Evolutionary conservation across 2,797 vertebrate species (phyloP).

Genomic region (Synanceia verrucosa): DNA sequence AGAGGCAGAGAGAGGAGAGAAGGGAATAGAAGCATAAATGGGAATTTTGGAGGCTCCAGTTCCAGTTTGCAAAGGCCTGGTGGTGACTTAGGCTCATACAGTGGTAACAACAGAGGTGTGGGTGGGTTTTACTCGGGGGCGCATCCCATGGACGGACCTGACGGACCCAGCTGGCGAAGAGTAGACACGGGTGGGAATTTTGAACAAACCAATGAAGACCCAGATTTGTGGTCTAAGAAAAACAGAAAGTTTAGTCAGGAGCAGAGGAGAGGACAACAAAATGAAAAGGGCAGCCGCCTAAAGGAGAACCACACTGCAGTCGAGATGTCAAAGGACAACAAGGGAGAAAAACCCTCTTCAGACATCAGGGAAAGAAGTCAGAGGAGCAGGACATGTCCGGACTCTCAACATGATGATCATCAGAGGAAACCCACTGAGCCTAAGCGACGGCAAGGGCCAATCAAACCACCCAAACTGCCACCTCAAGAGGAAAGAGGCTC

Average conservation of each 20-base stretch:
- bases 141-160: conserved; percentile 51
- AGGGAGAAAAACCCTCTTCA: conserved; percentile 31
- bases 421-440: conserved; percentile 50
- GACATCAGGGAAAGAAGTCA: conserved; percentile 43
- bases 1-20: conserved; percentile 71
- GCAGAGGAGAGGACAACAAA: conserved; percentile 79
- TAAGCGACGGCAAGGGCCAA: conserved; percentile 78
- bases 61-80: conserved; percentile 84
- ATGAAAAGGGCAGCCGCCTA: conserved; percentile 73
- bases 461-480: conserved; percentile 71
- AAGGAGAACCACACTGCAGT: conserved; percentile 73
- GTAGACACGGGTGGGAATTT: conserved; percentile 70
- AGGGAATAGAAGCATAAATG: conserved; percentile 52
- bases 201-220: conserved; percentile 73
- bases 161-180: conserved; percentile 75
- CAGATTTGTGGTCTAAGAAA: conserved; percentile 85
- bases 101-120: conserved; percentile 56
- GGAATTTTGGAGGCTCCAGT: conserved; percentile 51
- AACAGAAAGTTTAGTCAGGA: conserved; percentile 78
- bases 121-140: conserved; percentile 17
- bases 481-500: conserved; percentile 48
- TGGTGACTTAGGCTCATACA: conserved; percentile 70
- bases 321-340: conserved; percentile 21
- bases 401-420: conserved; percentile 36
- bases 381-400: conserved; percentile 50